Evolutionary conservation across 2,113 vertebrate species (phyloP), one percentile per base, ranked within the genome.

Genomic region (Nesospiza acunhae): DNA sequence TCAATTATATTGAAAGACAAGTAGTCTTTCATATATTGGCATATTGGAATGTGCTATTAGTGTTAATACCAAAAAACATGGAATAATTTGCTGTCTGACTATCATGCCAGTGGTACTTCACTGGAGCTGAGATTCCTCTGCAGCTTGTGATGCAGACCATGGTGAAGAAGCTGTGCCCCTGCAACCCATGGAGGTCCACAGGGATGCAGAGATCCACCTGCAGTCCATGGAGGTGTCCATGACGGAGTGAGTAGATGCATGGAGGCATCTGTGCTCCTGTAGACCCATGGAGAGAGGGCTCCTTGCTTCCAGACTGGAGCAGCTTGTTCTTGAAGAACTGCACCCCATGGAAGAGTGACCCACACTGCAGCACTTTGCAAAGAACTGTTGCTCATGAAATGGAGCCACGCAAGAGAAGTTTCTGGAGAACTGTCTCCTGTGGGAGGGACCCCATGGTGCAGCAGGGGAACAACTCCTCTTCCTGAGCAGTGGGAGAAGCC

Each of bases 231-330:
- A 74, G 10, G 2, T 41, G 15, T 12, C 23, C 30, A 20, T 7
- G 10, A 12, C 0, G 0, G n/a, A n/a, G 23, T 0, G 0, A n/a
- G 15, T 12, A 15, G n/a, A 39, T 27, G 22, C 17, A 22, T 64
- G 59, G 18, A 46, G 14, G 39, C n/a, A 23, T 10, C 49, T 84
- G 41, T 6, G 2, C 2, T 41, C 41, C 69, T n/a, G 19, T 28
- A 23, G 18, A 55, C 23, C 18, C 1, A 0, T 56, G 60, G 10
- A 66, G 15, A 41, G 50, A 20, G 15, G 23, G 2, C 9, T 31
- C 14, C 9, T 46, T 74, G 11, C 30, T 55, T 35, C 47, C 18
- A 28, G 42, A 55, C 8, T 49, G 50, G 8, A 56, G 35, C 10
- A 58, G 19, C 16, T 30, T 58, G 50, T 30, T 26, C 42, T 47